A percentile compares a stretch with the other conserved stretches of the same genome.
These are phyloP conservation scores for Argyrosomus regius DNA, from an alignment of 2,797 vertebrate genomes.

Conservation along the genomic window DNA sequence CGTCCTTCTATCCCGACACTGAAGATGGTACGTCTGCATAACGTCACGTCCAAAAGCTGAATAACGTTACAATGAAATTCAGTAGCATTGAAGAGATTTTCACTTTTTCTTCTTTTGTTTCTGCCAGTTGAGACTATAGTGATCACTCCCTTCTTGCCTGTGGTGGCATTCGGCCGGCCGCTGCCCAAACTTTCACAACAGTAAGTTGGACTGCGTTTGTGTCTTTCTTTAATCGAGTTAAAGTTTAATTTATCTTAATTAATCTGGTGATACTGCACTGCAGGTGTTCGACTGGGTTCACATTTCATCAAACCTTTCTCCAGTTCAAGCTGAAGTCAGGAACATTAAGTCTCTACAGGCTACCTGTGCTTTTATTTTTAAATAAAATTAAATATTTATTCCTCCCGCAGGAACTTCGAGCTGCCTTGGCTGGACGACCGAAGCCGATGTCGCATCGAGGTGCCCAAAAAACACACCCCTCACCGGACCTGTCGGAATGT, in stretches of 20 bases:
- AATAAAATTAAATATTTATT: neutral
- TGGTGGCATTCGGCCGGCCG: constrained; percentile 96
- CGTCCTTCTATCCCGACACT: constrained; percentile 96
- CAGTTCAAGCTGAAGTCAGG: neutral
- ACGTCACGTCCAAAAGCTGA: neutral
- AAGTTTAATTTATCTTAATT: neutral
- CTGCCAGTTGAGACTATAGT: constrained; percentile 94
- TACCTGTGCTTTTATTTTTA: neutral
- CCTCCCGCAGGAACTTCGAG: constrained; percentile 91
- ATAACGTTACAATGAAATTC: neutral
- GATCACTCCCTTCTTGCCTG: constrained; percentile 97
- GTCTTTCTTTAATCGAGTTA: neutral
- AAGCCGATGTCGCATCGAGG: constrained; percentile 95
- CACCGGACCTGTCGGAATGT: constrained; percentile 95
- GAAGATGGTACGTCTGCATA: constrained; percentile 90
- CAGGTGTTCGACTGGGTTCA: neutral
- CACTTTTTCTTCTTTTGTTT: neutral
- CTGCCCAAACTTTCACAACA: constrained; percentile 95
- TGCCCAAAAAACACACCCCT: constrained; percentile 98
- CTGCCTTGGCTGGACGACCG: constrained; percentile 98
- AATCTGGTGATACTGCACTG: neutral
- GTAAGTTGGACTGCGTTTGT: constrained; percentile 85
- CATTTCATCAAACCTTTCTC: neutral
- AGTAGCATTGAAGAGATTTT: neutral
- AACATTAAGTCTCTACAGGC: neutral